Evolutionary conservation across 1,140 invertebrate genomes (phyloP).

Genomic region (Asobara japonica): DNA sequence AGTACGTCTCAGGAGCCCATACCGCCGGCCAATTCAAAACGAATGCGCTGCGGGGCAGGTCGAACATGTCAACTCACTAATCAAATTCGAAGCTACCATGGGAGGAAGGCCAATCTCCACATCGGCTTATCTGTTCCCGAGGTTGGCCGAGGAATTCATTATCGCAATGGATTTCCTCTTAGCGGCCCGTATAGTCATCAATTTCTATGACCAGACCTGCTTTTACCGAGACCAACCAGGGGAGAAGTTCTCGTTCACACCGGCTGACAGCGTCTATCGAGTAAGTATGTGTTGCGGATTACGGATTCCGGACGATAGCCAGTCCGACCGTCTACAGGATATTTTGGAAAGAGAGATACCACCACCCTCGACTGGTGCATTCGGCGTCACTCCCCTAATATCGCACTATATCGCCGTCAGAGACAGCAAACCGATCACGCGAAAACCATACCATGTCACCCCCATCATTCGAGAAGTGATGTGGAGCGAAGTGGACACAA

Average conservation of each 20-base stretch:
- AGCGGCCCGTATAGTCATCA: too few relatives aligned
- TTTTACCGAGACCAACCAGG: background rate
- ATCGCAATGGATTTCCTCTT: conserved; percentile 27
- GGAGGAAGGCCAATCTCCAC: background rate
- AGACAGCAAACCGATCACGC: background rate
- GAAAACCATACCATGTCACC: background rate
- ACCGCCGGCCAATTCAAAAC: background rate
- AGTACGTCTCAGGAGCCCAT: background rate
- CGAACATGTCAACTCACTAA: background rate
- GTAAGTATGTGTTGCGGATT: background rate
- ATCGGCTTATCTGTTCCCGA: background rate
- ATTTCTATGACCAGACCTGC: background rate
- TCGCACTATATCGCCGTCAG: background rate
- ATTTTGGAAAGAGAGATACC: background rate
- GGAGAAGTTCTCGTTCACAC: background rate
- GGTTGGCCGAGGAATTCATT: conserved; percentile 19
- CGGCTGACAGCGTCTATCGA: background rate
- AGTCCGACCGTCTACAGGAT: background rate
- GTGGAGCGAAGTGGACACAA: background rate
- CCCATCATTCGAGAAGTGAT: background rate
- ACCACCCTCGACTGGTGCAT: background rate
- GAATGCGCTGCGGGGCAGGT: background rate
- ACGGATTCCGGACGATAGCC: background rate
- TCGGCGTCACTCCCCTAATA: background rate
- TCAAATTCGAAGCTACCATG: background rate